Evolutionary conservation across 2,113 vertebrate species (phyloP).

Genomic region (Odobenus rosmarus): DNA sequence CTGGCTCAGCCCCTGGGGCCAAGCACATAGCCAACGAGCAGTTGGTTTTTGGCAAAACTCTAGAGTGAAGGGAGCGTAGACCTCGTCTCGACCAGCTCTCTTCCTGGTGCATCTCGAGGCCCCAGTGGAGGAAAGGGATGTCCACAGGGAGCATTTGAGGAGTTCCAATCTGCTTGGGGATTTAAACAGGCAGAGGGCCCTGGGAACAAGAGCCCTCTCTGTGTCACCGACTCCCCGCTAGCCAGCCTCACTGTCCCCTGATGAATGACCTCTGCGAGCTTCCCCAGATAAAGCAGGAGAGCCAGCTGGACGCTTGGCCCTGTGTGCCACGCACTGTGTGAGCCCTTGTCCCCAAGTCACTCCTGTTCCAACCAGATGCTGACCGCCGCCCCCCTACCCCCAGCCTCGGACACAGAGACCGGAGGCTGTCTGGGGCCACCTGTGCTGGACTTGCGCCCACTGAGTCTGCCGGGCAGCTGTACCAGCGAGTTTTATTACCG

Average conservation of each 20-base stretch:
- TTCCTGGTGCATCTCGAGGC: background rate
- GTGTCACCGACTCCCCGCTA: background rate
- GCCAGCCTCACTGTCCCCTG: background rate
- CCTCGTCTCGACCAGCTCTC: background rate
- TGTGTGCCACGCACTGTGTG: too few relatives aligned
- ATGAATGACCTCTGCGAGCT: background rate
- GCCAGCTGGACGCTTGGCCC: background rate
- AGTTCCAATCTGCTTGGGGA: background rate
- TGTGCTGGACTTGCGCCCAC: accelerated
- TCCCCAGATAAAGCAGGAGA: background rate
- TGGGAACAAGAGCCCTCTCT: background rate
- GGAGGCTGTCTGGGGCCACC: background rate
- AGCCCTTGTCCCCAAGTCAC: background rate
- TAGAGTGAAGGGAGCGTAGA: accelerated
- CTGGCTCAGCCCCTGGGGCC: background rate
- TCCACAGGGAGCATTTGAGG: background rate
- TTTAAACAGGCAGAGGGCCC: background rate
- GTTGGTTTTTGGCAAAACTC: background rate
- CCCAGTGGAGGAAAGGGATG: background rate
- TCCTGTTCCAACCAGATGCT: background rate
- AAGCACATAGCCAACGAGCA: accelerated
- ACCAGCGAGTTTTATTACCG: accelerated
- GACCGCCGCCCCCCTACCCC: background rate
- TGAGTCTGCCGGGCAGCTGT: too few relatives aligned
- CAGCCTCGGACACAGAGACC: background rate